phyloP scores from a whole-genome alignment of 2,797 vertebrate genomes.

The Anomalospiza imberbis region DNA sequence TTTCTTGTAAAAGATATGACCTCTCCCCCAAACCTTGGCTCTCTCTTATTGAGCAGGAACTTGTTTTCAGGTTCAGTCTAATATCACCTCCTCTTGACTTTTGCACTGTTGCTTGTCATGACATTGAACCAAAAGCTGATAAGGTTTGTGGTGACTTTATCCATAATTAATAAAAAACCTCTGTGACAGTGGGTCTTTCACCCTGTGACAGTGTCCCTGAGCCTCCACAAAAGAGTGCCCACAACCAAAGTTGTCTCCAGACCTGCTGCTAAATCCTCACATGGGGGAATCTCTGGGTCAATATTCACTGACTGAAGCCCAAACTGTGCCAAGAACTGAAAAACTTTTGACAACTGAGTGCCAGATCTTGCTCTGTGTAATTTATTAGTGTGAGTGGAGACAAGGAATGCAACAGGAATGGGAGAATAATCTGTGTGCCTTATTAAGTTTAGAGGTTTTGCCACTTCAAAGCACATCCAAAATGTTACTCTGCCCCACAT shows the following conservation, averaged over 20 bases:
- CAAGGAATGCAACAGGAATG: not conserved
- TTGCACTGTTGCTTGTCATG: not conserved
- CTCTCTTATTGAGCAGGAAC: not conserved
- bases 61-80: not conserved
- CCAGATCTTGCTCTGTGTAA: not conserved
- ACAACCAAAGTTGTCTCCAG: not conserved
- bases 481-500: not conserved
- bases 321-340: not conserved
- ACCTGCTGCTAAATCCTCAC: not conserved
- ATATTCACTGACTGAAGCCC: not conserved
- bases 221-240: not conserved
- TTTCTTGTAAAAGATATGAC: constrained; percentile 27
- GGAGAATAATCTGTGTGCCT: not conserved
- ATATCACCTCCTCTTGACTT: not conserved
- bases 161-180: not conserved
- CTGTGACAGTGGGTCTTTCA: not conserved
- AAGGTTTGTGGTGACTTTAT: not conserved
- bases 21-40: constrained; percentile 27
- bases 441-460: not conserved
- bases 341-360: not conserved
- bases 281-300: not conserved
- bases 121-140: not conserved
- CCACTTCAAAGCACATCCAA: not conserved
- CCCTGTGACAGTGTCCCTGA: not conserved
- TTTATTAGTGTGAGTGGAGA: not conserved